Conservation (phyloP, 2,888 invertebrate genomes). For the Calameuta idolon region DNA sequence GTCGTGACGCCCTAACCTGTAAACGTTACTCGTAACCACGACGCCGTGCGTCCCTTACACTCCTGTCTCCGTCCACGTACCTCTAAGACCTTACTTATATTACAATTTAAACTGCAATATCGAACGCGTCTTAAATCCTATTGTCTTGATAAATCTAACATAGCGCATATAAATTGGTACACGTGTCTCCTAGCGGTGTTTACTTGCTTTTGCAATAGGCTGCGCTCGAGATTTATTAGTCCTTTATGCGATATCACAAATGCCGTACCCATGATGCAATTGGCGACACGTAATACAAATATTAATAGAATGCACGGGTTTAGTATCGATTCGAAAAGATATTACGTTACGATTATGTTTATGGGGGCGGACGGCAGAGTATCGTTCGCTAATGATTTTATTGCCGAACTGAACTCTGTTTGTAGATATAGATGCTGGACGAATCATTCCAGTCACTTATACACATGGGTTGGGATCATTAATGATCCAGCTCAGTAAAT, state of each 20-base stretch:
- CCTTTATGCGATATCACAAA: background rate
- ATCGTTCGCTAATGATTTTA: background rate
- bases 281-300: background rate
- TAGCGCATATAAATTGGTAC: background rate
- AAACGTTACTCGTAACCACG: background rate
- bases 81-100: background rate
- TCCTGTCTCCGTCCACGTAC: background rate
- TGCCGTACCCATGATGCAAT: background rate
- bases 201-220: background rate
- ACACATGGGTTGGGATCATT: background rate
- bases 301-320: background rate
- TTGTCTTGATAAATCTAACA: background rate
- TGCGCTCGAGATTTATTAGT: background rate
- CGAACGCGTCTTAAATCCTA: background rate
- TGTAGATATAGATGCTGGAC: too few relatives aligned
- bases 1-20: background rate
- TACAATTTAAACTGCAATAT: background rate
- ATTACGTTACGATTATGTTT: background rate
- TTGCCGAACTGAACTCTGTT: too few relatives aligned
- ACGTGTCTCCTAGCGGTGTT: background rate
- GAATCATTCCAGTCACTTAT: background rate
- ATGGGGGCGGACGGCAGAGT: background rate
- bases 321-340: background rate
- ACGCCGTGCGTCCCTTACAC: background rate
- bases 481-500: background rate